A percentile compares a stretch with the other conserved stretches of the same genome.
These are phyloP conservation scores for Albula goreensis DNA, from an alignment of 2,113 vertebrate species.

Conservation along the genomic window DNA sequence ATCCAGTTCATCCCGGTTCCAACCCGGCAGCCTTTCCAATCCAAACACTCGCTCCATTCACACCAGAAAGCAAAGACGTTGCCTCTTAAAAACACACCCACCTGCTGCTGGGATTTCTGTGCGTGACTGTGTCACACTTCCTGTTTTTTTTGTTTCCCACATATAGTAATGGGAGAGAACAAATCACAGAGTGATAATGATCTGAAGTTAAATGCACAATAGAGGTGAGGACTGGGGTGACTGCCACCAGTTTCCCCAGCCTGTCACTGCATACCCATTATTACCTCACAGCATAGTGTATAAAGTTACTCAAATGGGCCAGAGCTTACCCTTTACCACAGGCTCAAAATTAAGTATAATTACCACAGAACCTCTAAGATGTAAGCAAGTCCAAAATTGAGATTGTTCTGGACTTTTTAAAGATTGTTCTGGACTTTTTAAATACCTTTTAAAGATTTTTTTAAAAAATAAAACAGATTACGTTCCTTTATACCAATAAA, in stretches of 20 bases:
- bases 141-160: neutral
- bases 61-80: neutral
- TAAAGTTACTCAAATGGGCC: no score
- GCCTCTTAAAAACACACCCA: neutral
- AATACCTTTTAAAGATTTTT: no score
- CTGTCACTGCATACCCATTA: neutral
- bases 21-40: neutral
- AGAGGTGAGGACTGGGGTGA: neutral
- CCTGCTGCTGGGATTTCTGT: neutral
- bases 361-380: no score
- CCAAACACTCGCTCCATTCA: neutral
- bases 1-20: neutral
- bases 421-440: no score
- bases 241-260: neutral
- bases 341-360: no score
- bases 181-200: neutral
- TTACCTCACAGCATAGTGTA: no score
- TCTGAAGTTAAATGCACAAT: neutral
- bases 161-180: neutral
- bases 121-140: neutral
- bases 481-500: no score
- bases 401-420: no score
- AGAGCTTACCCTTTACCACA: no score
- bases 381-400: no score
- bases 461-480: no score